Base-by-base conservation (phyloP, 2,113 vertebrate genomes). In the Brevimyrus niger region DNA sequence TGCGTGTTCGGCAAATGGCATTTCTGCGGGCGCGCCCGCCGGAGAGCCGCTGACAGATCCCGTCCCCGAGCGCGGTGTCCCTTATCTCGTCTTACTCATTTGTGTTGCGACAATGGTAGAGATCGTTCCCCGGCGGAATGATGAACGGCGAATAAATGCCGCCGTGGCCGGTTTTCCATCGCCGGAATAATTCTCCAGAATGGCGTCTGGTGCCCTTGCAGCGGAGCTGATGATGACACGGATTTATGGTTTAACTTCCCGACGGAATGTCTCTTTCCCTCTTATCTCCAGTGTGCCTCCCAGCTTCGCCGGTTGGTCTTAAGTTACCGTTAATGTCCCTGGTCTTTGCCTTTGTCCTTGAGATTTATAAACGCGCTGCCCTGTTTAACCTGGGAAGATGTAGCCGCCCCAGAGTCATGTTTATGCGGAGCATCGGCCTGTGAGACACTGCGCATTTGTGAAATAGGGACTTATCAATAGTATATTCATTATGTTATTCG, bases 41-140 rank as follows among this genome's bases (percentile, higher is more conserved):
- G 88, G n/a, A 23, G 51, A 89, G 46, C 76, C 90, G 89, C 89
- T 55, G 61, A 89, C 80, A 86, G 92, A 91, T 88, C n/a, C 83
- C 48, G 87, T 55, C n/a, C 55, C 73, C 58, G 48, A 35, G 80
- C 53, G 80, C 90, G 55, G 53, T 7, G 48, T 19, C 51, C 19
- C 91, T 90, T 92, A 92, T 92, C 92, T 89, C 50, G 55, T 6
- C 65, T 73, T 61, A 31, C 55, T 89, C 86, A 82, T 88, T 88
- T 88, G 89, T 90, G 84, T 44, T 50, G 58, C 82, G 83, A 89
- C 89, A 91, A 90, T 89, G 84, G 88, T 50, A 76, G 85, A 35
- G 86, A 88, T 46, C 73, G 87, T n/a, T 69, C 27, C 48, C 50
- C 87, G 85, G 86, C 38, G 44, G 86, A 89, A 69, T 90, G 90